These are phyloP conservation scores for Penaeus vannamei DNA, from an alignment of 1,140 invertebrate species.

Conservation along the genomic window DNA sequence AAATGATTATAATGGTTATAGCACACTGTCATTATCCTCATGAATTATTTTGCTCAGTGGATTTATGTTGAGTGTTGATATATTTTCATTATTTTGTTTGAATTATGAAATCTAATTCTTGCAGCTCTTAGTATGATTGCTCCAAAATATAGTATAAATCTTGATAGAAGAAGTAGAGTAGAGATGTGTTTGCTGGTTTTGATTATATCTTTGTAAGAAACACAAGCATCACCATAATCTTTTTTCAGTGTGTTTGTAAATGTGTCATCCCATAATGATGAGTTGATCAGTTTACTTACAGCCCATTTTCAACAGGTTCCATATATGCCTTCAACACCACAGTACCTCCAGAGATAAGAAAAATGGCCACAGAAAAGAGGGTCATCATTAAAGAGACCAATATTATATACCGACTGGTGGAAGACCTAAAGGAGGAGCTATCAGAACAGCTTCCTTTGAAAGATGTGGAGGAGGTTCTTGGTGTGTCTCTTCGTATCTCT, in stretches of 20 bases:
- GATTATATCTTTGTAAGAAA: no score
- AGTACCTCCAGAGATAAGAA: constrained; percentile 73
- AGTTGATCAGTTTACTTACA: not conserved
- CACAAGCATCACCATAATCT: no score
- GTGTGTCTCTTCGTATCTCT: constrained; percentile 72
- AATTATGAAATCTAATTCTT: no score
- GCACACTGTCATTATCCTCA: no score
- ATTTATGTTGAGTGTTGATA: no score
- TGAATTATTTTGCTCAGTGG: no score
- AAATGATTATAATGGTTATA: not conserved
- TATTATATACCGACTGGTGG: constrained; percentile 93
- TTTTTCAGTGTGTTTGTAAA: no score
- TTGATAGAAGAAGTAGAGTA: no score
- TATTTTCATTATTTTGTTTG: no score
- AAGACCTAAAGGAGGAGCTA: constrained; percentile 88
- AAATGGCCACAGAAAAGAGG: constrained; percentile 74
- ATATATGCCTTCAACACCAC: constrained; percentile 91
- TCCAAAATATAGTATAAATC: no score
- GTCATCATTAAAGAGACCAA: constrained; percentile 80
- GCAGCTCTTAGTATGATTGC: no score
- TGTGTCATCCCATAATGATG: not conserved
- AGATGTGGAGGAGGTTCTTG: constrained; percentile 83
- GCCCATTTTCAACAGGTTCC: constrained; percentile 72
- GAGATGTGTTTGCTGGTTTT: no score
- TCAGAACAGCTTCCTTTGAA: constrained; percentile 80